phyloP scores from a whole-genome alignment of 1,140 invertebrate species.

The Drosophila insularis region DNA sequence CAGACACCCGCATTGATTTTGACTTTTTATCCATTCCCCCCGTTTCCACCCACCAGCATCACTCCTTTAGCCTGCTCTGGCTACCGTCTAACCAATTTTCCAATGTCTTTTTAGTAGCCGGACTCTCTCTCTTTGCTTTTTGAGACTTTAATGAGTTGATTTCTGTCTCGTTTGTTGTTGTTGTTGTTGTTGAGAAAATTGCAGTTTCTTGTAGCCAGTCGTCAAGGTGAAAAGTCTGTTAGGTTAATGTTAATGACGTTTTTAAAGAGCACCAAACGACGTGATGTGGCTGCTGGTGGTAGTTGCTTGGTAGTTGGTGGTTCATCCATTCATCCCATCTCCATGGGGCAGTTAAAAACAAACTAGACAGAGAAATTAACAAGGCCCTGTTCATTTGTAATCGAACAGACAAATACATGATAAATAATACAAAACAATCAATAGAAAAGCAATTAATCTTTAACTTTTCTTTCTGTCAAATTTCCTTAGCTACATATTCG shows the following conservation, averaged over 20 bases:
- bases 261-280: slow-evolving; percentile 38
- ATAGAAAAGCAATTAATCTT: slow-evolving; percentile 19
- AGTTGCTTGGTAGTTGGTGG: not conserved
- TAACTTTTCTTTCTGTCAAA: not conserved
- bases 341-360: not conserved
- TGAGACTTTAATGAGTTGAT: slow-evolving; percentile 21
- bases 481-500: no score
- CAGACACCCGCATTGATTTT: slow-evolving; percentile 59
- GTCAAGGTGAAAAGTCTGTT: slow-evolving; percentile 61
- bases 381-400: not conserved
- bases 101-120: slow-evolving; percentile 15
- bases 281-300: slow-evolving; percentile 25
- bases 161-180: slow-evolving; percentile 25
- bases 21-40: slow-evolving; percentile 13
- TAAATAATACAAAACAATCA: slow-evolving; percentile 11
- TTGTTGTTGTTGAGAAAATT: slow-evolving; percentile 10
- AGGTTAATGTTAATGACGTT: slow-evolving; percentile 60
- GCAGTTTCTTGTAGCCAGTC: slow-evolving; percentile 6
- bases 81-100: slow-evolving; percentile 4
- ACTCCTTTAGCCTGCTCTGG: not conserved
- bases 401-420: not conserved
- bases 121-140: slow-evolving; percentile 4
- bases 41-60: not conserved
- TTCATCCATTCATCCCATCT: no score
- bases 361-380: slow-evolving; percentile 2